Base-by-base conservation (phyloP, 2,797 vertebrate species). In the Clarias platycephalus region DNA sequence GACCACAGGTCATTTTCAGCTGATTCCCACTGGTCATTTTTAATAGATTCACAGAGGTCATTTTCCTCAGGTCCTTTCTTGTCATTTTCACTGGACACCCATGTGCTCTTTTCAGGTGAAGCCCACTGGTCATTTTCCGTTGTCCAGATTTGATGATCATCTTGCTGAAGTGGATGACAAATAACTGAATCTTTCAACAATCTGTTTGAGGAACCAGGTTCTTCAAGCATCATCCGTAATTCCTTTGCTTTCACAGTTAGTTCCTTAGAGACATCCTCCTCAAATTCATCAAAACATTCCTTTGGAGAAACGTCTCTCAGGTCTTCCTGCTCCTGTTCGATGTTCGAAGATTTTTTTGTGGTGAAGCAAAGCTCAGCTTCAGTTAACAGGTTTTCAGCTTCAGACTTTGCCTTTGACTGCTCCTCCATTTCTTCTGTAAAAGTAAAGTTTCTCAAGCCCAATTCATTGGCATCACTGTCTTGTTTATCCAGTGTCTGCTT, bases 81-180 rank as follows among this genome's bases (percentile, higher is more conserved):
- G 26, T 57, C 24, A 13, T 22, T 80, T 55, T 83, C 40, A 74
- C n/a, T 24, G 37, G 1, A 49, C 22, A 49, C 16, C 12, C 4
- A 22, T 13, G 1, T 22, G 37, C 31, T 62, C 58, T 83, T 93
- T 22, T 95, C 93, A 0, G 94, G 92, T 79, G 93, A 92, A 37
- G 94, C 94, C 95, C 94, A 95, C 88, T 95, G 95, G 88, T 95
- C 93, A 81, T 95, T 96, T 90, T 95, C 94, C 18, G 92, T 90
- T 2, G 94, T 93, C 93, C 94, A 95, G 83, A 94, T 71, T 53
- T 89, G 91, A 24, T 93, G 83, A 34, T 95, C 91, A 7, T 86
- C 89, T 67, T 94, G 89, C 49, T 92, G 90, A 84, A 93, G 92
- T 53, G 89, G 91, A 44, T 94, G 90, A 84, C 93, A 94, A 88